Evolutionary conservation across 2,797 vertebrate species (phyloP), one percentile per base, ranked within the genome.

Genomic region (Notolabrus celidotus): DNA sequence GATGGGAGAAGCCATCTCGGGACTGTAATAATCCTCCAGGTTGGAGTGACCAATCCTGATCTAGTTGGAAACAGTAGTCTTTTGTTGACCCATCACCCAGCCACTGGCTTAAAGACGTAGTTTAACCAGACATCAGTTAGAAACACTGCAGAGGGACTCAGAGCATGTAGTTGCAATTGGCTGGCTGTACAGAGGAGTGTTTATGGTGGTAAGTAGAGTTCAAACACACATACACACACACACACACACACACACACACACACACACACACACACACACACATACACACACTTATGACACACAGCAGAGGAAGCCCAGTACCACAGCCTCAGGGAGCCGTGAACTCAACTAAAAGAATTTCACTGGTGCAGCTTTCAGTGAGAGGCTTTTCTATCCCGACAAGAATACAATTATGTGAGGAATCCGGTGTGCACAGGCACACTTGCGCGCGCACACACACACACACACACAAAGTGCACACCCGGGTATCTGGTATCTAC

Each of bases 181-280:
- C 59, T 23, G n/a, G 27, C 41, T 31, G 36, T 53, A 39, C 22
- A 27, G 25, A 34, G 29, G 25, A 25, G 50, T 41, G 63, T 58
- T 62, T 29, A 42, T 43, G 49, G 33, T 34, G 33, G 5, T 55
- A 43, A 64, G 71, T 31, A 36, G 52, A 47, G 51, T 31, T 59
- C 58, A 77, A 36, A 70, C 41, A 69, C 47, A 27, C 60, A 67
- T 33, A 43, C 29, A 67, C 31, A 50, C 47, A 62, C 41, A 42
- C 41, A 41, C 38, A 41, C 38, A 41, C 38, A 41, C 38, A 41
- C 38, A 39, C 5, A n/a, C 38, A 41, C 38, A 41, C 38, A 17
- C 14, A 16, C 36, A 39, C n/a, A n/a, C n/a, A n/a, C 41, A 42
- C 41, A 41, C 38, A 41, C 38, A 41, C 38, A 41, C 38, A 41